These are phyloP conservation scores for Campylomormyrus numenius DNA, from an alignment of 2,113 vertebrate species.

Conservation along the genomic window DNA sequence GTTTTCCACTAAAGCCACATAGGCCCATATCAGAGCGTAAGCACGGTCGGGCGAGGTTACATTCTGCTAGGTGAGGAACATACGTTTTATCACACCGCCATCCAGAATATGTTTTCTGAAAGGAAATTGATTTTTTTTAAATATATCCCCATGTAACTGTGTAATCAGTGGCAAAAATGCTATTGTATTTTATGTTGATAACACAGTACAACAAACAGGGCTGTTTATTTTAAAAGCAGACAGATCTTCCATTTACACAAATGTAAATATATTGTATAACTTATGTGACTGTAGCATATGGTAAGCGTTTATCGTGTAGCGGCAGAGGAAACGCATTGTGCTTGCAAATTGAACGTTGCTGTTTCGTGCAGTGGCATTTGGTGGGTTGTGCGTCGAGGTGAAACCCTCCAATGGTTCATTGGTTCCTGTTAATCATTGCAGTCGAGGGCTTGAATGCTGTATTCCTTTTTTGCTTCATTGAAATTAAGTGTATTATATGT, in stretches of 20 bases:
- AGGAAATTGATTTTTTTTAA: neutral
- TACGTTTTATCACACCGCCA: neutral
- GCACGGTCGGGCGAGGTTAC: neutral
- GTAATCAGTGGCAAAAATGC: constrained; percentile 13
- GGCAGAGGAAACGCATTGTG: constrained; percentile 51
- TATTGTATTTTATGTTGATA: constrained; percentile 39
- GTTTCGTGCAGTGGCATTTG: constrained; percentile 66
- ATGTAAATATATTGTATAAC: neutral
- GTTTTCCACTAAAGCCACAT: constrained; percentile 30
- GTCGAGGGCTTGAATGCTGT: constrained; percentile 51
- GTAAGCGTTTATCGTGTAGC: constrained; percentile 33
- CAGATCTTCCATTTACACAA: neutral
- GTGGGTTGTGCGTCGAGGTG: constrained; percentile 59
- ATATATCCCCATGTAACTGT: neutral
- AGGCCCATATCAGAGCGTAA: neutral
- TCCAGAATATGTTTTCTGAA: neutral
- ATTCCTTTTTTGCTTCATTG: constrained; percentile 51
- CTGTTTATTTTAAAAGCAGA: neutral
- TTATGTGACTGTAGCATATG: neutral
- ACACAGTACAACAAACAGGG: neutral
- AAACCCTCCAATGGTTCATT: constrained; percentile 60
- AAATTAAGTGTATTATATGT: constrained; percentile 52
- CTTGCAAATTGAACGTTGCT: constrained; percentile 59
- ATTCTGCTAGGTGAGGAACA: neutral
- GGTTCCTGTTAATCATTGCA: constrained; percentile 69